A percentile compares a stretch with the other conserved stretches of the same genome.
phyloP scores from a whole-genome alignment of 2,113 vertebrate species.

The Nycticorax nycticorax region DNA sequence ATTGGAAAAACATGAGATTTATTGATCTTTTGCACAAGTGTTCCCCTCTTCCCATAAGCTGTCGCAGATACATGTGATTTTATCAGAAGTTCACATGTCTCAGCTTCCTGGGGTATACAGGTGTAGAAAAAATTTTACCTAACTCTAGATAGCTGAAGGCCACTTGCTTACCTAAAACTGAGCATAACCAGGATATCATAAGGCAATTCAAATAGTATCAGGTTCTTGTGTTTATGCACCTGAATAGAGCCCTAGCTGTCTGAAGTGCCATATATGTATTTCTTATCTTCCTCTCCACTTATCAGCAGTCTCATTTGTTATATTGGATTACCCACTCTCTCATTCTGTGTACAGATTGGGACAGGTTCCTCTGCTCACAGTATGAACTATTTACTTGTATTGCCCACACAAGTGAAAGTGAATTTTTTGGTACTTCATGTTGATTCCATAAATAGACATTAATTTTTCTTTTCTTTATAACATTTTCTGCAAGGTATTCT shows the following conservation, averaged over 20 bases:
- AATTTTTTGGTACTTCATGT: not conserved
- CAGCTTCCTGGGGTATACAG: not conserved
- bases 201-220: not conserved
- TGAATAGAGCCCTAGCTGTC: not conserved
- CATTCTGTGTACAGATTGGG: not conserved
- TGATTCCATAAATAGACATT: not conserved
- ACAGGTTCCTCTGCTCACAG: not conserved
- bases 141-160: not conserved
- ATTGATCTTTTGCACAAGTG: not conserved
- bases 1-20: not conserved
- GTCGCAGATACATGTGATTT: not conserved
- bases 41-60: not conserved
- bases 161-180: not conserved
- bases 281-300: not conserved
- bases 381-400: not conserved
- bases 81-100: not conserved
- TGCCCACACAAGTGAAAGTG: not conserved
- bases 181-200: not conserved
- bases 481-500: not conserved
- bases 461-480: not conserved
- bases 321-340: not conserved
- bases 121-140: not conserved
- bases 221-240: not conserved
- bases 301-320: not conserved
- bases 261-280: not conserved